Evolutionary conservation across 1,140 invertebrate species (phyloP).

Genomic region (Berghia stephanieae): DNA sequence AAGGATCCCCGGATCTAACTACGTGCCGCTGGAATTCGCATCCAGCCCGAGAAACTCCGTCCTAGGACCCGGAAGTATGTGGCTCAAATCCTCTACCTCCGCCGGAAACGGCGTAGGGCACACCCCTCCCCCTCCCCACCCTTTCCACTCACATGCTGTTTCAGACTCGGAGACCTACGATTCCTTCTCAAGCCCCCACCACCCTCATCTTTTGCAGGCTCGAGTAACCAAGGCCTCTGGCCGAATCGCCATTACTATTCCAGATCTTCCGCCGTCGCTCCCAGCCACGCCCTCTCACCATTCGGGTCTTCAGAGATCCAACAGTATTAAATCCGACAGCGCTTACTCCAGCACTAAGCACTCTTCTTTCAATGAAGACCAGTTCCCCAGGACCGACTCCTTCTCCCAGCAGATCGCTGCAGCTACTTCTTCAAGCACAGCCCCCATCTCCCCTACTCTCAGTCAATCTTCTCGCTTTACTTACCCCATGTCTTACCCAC

Average conservation of each 20-base stretch:
- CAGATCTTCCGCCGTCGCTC: slow-evolving; percentile 62
- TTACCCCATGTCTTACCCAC: slow-evolving; percentile 56
- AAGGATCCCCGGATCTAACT: slow-evolving; percentile 43
- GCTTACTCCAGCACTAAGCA: slow-evolving; percentile 92
- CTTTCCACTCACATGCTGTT: slow-evolving; percentile 30
- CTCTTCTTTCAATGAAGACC: slow-evolving; percentile 62
- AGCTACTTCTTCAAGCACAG: slow-evolving; percentile 50
- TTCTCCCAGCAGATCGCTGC: slow-evolving; percentile 59
- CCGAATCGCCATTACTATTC: slow-evolving; percentile 73
- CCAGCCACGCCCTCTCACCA: slow-evolving; percentile 74
- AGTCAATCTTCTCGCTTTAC: slow-evolving; percentile 63
- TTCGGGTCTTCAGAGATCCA: slow-evolving; percentile 85
- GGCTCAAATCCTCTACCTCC: slow-evolving; percentile 24
- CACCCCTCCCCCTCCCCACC: slow-evolving; percentile 31
- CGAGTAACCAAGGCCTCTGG: slow-evolving; percentile 79
- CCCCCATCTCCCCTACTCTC: slow-evolving; percentile 57
- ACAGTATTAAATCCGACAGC: slow-evolving; percentile 91
- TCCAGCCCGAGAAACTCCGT: slow-evolving; percentile 54
- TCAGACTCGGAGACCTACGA: slow-evolving; percentile 36
- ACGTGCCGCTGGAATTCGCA: slow-evolving; percentile 58
- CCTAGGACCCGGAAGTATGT: slow-evolving; percentile 35
- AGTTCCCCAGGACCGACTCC: slow-evolving; percentile 62
- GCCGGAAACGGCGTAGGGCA: slow-evolving; percentile 26
- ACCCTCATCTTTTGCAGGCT: slow-evolving; percentile 74
- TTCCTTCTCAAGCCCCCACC: slow-evolving; percentile 63